Percentiles rank a stretch among this genome's conserved stretches.
These are phyloP conservation scores for Bubalus kerabau DNA, from an alignment of 2,113 vertebrate genomes.

Conservation along the genomic window DNA sequence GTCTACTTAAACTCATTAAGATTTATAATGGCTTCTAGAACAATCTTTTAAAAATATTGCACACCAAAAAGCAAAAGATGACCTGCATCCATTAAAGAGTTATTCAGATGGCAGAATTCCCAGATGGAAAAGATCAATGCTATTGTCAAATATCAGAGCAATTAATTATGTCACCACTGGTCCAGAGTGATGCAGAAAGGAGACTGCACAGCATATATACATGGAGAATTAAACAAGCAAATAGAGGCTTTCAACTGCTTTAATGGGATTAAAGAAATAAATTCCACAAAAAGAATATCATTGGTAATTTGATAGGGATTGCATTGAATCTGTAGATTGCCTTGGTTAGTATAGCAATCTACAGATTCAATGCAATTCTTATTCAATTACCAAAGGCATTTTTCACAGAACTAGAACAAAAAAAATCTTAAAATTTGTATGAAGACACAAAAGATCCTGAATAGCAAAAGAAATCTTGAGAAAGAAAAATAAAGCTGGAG, in stretches of 20 bases:
- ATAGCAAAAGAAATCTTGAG: not conserved
- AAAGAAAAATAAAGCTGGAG: not conserved
- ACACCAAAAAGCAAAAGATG: slow-evolving; percentile 31
- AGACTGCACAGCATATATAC: not conserved
- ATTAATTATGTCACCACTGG: slow-evolving; percentile 53
- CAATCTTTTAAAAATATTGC: slow-evolving; percentile 11
- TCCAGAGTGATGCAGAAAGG: slow-evolving; percentile 42
- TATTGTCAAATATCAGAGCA: slow-evolving; percentile 45
- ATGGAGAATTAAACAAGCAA: slow-evolving; percentile 41
- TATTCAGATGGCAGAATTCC: slow-evolving; percentile 40
- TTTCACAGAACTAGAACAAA: not conserved
- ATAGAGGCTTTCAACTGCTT: slow-evolving; percentile 19
- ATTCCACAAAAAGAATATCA: not conserved
- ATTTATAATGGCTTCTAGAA: not conserved
- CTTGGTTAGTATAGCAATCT: not conserved
- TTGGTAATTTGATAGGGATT: not conserved
- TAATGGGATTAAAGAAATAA: slow-evolving; percentile 34
- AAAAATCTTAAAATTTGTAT: not conserved
- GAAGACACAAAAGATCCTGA: not conserved
- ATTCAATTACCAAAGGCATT: not conserved
- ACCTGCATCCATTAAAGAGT: slow-evolving; percentile 49
- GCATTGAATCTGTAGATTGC: not conserved
- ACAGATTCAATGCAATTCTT: not conserved
- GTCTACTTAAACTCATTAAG: not conserved
- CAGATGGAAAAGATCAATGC: slow-evolving; percentile 64